These are phyloP conservation scores for Seriola quinqueradiata DNA, from an alignment of 2,113 vertebrate species.

Conservation along the genomic window DNA sequence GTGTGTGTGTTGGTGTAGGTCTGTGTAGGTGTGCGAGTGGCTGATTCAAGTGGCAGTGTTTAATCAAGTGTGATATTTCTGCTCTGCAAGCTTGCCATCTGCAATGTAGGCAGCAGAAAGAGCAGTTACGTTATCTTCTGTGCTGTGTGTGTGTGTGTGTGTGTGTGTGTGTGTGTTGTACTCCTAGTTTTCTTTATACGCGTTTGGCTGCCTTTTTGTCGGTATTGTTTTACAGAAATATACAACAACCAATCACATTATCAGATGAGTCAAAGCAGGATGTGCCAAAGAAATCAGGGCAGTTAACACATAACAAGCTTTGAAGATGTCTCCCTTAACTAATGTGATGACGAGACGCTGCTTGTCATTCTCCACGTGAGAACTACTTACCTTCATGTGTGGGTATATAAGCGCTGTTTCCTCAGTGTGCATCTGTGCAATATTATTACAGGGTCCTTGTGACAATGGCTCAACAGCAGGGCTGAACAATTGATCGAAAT, in stretches of 20 bases:
- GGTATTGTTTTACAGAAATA: constrained; percentile 20
- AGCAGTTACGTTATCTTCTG: constrained; percentile 48
- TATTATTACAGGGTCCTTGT: neutral
- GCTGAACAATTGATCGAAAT: too few relatives aligned
- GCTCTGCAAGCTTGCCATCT: constrained; percentile 62
- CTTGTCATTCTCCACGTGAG: neutral
- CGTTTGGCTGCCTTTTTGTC: constrained; percentile 17
- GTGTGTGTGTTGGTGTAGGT: constrained; percentile 40
- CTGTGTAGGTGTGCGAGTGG: constrained; percentile 61
- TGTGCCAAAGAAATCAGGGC: constrained; percentile 21
- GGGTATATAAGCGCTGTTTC: neutral
- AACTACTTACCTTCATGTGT: constrained; percentile 1
- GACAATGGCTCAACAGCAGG: neutral
- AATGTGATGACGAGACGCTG: neutral
- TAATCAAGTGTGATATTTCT: constrained; percentile 74
- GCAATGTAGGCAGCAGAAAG: constrained; percentile 54
- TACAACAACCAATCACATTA: constrained; percentile 25
- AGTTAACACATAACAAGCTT: constrained; percentile 25
- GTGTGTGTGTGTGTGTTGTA: constrained; percentile 27
- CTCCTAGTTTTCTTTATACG: constrained; percentile 7
- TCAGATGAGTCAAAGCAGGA: constrained; percentile 40
- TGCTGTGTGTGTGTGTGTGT: neutral
- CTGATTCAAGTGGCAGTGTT: constrained; percentile 68
- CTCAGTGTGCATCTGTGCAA: constrained; percentile 6
- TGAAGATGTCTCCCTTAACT: neutral